A percentile compares a stretch with the other conserved stretches of the same genome.
Evolutionary conservation across 2,888 invertebrate genomes (phyloP).

Genomic region (Microdon myrmicae): DNA sequence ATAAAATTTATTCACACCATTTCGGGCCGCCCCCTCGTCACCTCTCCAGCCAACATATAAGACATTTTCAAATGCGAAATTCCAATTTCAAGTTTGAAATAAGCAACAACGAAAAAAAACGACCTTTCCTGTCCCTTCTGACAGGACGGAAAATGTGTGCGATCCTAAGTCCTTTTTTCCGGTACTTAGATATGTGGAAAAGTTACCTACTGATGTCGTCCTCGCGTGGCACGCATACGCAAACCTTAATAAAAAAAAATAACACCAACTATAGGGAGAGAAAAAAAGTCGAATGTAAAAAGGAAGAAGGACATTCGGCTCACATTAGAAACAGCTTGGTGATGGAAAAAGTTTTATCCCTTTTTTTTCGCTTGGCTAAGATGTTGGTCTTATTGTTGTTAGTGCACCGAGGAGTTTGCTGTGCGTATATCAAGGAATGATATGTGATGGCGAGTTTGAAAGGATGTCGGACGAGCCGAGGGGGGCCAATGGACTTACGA

Average conservation of each 20-base stretch:
- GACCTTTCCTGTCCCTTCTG: background rate
- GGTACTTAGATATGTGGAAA: slow-evolving; percentile 49
- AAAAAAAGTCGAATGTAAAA: slow-evolving; percentile 36
- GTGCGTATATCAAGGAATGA: slow-evolving; percentile 35
- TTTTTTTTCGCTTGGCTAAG: slow-evolving; percentile 28
- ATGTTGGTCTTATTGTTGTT: slow-evolving; percentile 18
- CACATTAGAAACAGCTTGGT: slow-evolving; percentile 51
- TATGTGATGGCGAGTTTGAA: slow-evolving; percentile 38
- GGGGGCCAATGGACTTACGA: slow-evolving; percentile 17
- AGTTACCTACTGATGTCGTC: slow-evolving; percentile 30
- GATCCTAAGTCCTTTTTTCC: slow-evolving; percentile 48
- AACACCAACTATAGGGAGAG: slow-evolving; percentile 13
- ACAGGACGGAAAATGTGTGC: slow-evolving; percentile 23
- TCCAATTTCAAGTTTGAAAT: slow-evolving; percentile 39
- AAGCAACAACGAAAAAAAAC: slow-evolving; percentile 12
- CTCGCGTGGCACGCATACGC: slow-evolving; percentile 1
- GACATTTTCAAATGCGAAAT: slow-evolving; percentile 38
- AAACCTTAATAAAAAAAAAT: no score
- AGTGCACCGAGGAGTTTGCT: slow-evolving; percentile 22
- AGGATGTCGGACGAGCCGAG: slow-evolving; percentile 5
- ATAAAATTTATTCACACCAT: slow-evolving; percentile 44
- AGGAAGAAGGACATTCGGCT: slow-evolving; percentile 43
- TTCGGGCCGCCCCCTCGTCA: no score
- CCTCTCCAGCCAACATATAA: background rate
- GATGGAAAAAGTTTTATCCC: slow-evolving; percentile 44